Evolutionary conservation across 2,888 invertebrate genomes (phyloP), one percentile per base, ranked within the genome.

Genomic region (Netelia virgata): DNA sequence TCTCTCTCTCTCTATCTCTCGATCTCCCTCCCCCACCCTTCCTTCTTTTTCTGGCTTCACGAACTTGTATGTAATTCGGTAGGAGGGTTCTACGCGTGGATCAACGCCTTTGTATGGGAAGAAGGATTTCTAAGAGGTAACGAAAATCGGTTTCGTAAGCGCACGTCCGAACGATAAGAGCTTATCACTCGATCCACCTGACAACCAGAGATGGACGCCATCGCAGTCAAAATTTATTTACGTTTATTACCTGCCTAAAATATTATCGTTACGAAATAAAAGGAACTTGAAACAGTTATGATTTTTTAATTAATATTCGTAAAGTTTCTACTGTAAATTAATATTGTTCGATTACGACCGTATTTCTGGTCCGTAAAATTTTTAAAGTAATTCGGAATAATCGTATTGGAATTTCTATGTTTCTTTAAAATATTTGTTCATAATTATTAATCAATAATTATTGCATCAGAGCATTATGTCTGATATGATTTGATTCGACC

Each of bases 1-100:
- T 28, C 28, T 28, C 28, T 28, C 47, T 14, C 23, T 23, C 23
- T 28, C 28, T 3, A 0, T 68, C 41, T 18, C 36, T 36, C 36
- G n/a, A n/a, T 36, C 47, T 14, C 11, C 0, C 10, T 5, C 47
- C 14, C 3, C 3, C 10, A 3, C 11, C 10, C 14, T 14, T 11
- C 14, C 11, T 47, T 10, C 11, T 3, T 47, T 14, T 2, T 47
- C 28, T 77, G 69, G n/a, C 57, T 36, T 53, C 61, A 11, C 11
- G 66, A 68, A 47, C 28, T 57, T 43, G 16, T 55, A 72, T 66
- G 47, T 63, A 64, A 70, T 53, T 5, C 20, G 63, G 8, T n/a
- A 41, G 41, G 43, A 55, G 10, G n/a, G 64, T 64, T 18, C 14
- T 14, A 47, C 43, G 41, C 10, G 53, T 14, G 53, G 14, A 9